These are phyloP conservation scores for Spinus pinus DNA, from an alignment of 2,797 vertebrate species.

Conservation along the genomic window DNA sequence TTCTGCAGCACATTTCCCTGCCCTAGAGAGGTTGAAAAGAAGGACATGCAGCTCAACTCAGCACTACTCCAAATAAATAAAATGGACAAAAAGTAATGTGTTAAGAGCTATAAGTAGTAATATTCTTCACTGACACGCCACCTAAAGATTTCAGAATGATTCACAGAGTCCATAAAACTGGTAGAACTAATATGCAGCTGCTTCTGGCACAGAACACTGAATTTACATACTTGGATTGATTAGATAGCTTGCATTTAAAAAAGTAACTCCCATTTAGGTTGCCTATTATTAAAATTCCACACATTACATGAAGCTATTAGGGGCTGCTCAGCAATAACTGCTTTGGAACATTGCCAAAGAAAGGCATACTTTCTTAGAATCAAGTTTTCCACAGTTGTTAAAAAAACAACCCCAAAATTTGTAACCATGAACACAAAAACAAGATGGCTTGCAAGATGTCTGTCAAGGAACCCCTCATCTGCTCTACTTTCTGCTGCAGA, in stretches of 20 bases:
- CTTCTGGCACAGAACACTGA: not conserved
- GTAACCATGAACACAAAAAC: not conserved
- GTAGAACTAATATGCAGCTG: slow-evolving; percentile 25
- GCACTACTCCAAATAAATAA: slow-evolving; percentile 15
- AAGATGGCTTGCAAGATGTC: not conserved
- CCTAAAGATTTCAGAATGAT: slow-evolving; percentile 32
- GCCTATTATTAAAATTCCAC: not conserved
- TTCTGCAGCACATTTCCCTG: not conserved
- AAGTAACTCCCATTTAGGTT: not conserved
- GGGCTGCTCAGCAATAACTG: not conserved
- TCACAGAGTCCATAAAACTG: slow-evolving; percentile 34
- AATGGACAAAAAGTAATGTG: not conserved
- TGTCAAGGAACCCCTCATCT: not conserved
- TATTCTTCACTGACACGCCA: not conserved
- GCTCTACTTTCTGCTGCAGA: not conserved
- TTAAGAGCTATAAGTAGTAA: not conserved
- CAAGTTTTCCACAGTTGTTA: not conserved
- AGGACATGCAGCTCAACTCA: not conserved
- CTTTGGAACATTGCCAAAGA: not conserved
- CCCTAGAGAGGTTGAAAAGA: not conserved
- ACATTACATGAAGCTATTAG: not conserved
- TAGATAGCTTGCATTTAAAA: not conserved
- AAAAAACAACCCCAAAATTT: not conserved
- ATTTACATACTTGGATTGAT: slow-evolving; percentile 12
- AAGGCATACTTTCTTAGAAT: not conserved